phyloP scores from a whole-genome alignment of 2,797 vertebrate genomes.

The Chaetophractus vellerosus region DNA sequence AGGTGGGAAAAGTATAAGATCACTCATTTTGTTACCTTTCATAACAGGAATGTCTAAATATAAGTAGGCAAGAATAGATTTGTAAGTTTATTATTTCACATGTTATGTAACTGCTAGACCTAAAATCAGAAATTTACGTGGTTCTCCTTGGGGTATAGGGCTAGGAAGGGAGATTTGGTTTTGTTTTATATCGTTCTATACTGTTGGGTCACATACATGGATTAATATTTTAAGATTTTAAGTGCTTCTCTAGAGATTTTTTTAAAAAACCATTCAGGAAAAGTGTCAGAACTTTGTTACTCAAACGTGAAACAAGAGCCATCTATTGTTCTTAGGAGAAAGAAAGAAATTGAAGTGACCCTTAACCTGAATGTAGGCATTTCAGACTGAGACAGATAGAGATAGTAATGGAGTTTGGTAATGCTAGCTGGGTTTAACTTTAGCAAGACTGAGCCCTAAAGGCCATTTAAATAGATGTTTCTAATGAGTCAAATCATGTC shows the following conservation, averaged over 20 bases:
- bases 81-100: background rate
- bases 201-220: background rate
- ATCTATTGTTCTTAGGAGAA: background rate
- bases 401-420: no score
- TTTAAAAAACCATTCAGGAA: background rate
- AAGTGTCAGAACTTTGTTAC: background rate
- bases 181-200: background rate
- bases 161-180: background rate
- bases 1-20: background rate
- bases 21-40: background rate
- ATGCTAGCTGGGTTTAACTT: background rate
- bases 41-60: background rate
- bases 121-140: background rate
- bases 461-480: background rate
- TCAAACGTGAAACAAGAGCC: background rate
- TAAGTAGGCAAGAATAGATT: background rate
- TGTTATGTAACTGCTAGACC: background rate
- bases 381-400: background rate
- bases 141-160: background rate
- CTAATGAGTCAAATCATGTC: no score
- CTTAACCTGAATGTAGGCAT: background rate
- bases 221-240: background rate
- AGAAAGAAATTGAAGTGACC: background rate
- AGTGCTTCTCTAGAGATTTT: background rate
- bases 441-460: background rate